Evolutionary conservation across 2,888 invertebrate genomes (phyloP), one percentile per base, ranked within the genome.

Genomic region (Epinotia nisella): DNA sequence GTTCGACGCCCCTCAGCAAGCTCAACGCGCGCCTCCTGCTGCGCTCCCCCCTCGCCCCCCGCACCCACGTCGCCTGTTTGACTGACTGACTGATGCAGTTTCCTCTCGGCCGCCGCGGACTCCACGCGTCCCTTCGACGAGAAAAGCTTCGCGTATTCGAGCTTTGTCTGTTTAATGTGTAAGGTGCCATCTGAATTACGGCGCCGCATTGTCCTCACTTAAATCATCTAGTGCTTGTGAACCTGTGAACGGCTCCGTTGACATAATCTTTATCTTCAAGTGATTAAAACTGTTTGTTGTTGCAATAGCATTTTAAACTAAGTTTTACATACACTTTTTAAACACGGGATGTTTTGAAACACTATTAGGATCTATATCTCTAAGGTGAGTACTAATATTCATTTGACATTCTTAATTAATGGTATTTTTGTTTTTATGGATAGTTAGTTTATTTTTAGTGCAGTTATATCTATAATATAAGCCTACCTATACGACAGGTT

Each of bases 121-220:
- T 73, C 68, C 73, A 78, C 76, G 85, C 87, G 89, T 86, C 77
- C 72, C 74, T 74, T 79, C 60, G 67, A 60, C 74, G 65, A 64
- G 76, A 79, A 86, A 89, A 90, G 87, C 90, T 87, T 87, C 75
- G 84, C 89, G 91, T 82, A 83, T 84, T 85, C 91, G 93, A 91
- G 92, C 93, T 93, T 93, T 91, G 84, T 86, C 86, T 82, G 80
- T 79, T 79, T 82, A 81, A 83, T 80, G 80, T 81, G 80, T 81
- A 83, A 88, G 85, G 87, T 87, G 85, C 82, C 78, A 81, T 84
- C 78, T 83, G 77, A 85, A 85, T 82, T 76, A 72, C 76, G 80
- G 79, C 75, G 79, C 77, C 77, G 70, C 76, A 82, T 81, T 79
- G 79, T 80, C 77, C 73, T 79, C 70, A 61, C 73, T 70, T 66